Evolutionary conservation across 2,888 invertebrate species (phyloP).

Genomic region (Lepetodrilus schrolli): DNA sequence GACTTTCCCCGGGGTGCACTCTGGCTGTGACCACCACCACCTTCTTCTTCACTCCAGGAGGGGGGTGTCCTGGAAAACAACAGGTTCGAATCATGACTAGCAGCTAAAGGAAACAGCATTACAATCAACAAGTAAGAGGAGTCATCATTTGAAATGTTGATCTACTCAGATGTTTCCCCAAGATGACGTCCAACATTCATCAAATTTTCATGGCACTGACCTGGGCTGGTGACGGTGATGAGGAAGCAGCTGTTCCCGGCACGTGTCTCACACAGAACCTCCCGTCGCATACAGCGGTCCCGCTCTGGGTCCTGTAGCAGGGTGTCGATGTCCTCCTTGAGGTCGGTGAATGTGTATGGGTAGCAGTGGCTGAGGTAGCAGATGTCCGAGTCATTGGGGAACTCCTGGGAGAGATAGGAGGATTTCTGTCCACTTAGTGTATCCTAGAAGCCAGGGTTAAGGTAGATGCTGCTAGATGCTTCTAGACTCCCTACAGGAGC

Average conservation of each 20-base stretch:
- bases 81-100: too few relatives aligned
- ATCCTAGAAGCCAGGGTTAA: background rate
- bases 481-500: background rate
- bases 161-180: too few relatives aligned
- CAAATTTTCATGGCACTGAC: too few relatives aligned
- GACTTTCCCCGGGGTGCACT: conserved; percentile 74
- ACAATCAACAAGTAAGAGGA: too few relatives aligned
- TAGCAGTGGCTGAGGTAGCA: conserved; percentile 75
- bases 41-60: conserved; percentile 54
- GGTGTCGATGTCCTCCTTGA: conserved; percentile 71
- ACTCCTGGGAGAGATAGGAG: conserved; percentile 62
- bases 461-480: too few relatives aligned
- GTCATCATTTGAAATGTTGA: too few relatives aligned
- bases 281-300: conserved; percentile 61
- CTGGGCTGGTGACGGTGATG: conserved; percentile 72
- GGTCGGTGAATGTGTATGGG: conserved; percentile 75
- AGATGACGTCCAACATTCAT: too few relatives aligned
- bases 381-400: conserved; percentile 67
- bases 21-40: conserved; percentile 71
- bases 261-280: conserved; percentile 73
- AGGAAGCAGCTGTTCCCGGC: conserved; percentile 75
- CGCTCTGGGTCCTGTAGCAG: conserved; percentile 62
- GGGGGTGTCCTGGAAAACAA: background rate
- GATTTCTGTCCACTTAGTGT: background rate
- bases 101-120: too few relatives aligned